phyloP scores from a whole-genome alignment of 2,888 invertebrate genomes.

The Rhingia campestris region DNA sequence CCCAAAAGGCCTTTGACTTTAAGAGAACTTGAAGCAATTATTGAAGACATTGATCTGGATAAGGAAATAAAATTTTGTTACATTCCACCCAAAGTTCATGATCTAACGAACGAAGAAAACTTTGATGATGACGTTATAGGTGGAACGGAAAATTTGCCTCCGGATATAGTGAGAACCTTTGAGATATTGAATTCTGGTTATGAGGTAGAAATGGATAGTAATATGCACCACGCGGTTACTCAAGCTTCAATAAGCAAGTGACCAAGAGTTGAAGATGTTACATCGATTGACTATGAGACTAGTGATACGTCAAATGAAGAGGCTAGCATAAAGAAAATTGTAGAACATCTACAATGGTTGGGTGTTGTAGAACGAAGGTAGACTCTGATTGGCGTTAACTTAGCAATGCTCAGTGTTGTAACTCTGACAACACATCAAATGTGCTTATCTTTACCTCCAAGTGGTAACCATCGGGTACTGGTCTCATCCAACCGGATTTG shows the following conservation, averaged over 20 bases:
- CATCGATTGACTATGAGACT: conserved; percentile 26
- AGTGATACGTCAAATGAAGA: conserved; percentile 17
- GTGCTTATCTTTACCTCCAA: too few relatives aligned
- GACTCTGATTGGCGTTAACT: too few relatives aligned
- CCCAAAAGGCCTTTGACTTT: conserved; percentile 31
- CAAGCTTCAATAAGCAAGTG: conserved; percentile 4
- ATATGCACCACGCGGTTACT: not conserved
- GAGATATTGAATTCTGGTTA: conserved; percentile 23
- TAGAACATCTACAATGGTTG: too few relatives aligned
- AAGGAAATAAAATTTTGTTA: conserved; percentile 27
- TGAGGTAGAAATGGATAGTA: conserved; percentile 9
- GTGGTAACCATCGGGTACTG: too few relatives aligned
- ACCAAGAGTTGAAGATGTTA: conserved; percentile 10
- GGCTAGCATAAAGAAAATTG: too few relatives aligned
- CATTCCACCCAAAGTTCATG: conserved; percentile 28
- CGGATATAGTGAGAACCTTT: conserved; percentile 24
- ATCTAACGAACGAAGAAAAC: conserved; percentile 31
- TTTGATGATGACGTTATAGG: conserved; percentile 31
- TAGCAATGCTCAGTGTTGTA: too few relatives aligned
- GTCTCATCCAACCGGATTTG: too few relatives aligned
- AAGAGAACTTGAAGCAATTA: conserved; percentile 31
- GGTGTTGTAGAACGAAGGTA: too few relatives aligned
- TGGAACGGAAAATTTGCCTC: conserved; percentile 24
- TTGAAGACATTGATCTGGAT: conserved; percentile 30
- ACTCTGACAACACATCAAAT: too few relatives aligned